Evolutionary conservation across 2,888 invertebrate genomes (phyloP).

Genomic region (Craniophora ligustri): DNA sequence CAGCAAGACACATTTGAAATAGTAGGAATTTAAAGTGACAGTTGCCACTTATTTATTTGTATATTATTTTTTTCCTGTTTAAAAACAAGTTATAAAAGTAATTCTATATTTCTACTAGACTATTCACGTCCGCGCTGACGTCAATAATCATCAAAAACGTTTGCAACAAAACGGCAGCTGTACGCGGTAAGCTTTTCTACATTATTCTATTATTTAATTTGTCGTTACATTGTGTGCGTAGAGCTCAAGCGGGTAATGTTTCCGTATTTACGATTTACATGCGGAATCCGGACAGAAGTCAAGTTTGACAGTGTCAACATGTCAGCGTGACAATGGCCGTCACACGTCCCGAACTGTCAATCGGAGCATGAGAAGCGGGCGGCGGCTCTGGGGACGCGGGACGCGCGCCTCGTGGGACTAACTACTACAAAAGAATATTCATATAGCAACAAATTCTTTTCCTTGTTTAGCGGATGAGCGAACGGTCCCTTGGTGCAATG

Average conservation of each 20-base stretch:
- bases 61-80: conserved; percentile 1
- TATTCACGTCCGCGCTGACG: conserved; percentile 53
- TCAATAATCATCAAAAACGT: conserved; percentile 61
- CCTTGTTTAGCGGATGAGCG: conserved; percentile 72
- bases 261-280: conserved; percentile 84
- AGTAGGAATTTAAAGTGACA: background rate
- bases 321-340: conserved; percentile 85
- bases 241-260: conserved; percentile 75
- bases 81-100: conserved; percentile 21
- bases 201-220: conserved; percentile 88
- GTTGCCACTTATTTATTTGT: background rate
- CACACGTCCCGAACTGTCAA: conserved; percentile 85
- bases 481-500: conserved; percentile 72
- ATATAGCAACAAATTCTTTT: conserved; percentile 67
- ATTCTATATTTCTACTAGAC: conserved; percentile 25
- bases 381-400: conserved; percentile 59
- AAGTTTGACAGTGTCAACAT: conserved; percentile 87
- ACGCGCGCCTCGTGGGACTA: conserved; percentile 69
- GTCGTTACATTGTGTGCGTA: conserved; percentile 77
- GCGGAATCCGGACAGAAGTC: conserved; percentile 86
- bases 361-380: conserved; percentile 84
- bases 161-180: conserved; percentile 73
- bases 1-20: too few relatives aligned
- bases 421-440: conserved; percentile 64
- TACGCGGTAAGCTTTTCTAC: conserved; percentile 67